Percentiles rank a stretch among this genome's conserved stretches.
phyloP scores from a whole-genome alignment of 2,888 invertebrate species.

The Dicranocentrus wangi region DNA sequence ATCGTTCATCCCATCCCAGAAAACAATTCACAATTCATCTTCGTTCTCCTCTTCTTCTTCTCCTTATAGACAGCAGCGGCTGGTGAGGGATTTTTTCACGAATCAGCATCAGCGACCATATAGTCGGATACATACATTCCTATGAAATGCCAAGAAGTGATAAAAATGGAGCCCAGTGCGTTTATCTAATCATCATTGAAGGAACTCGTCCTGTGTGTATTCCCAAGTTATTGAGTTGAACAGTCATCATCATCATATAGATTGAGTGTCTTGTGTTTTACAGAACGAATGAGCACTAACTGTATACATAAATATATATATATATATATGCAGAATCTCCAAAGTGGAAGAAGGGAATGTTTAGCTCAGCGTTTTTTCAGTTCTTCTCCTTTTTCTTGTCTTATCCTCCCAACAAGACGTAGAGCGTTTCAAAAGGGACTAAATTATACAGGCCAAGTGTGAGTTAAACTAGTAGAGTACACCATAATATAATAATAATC shows the following conservation, averaged over 20 bases:
- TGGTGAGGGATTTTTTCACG: too few species aligned
- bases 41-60: too few species aligned
- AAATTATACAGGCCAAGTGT: too few species aligned
- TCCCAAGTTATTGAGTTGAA: background rate
- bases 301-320: too few species aligned
- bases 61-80: too few species aligned
- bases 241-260: background rate
- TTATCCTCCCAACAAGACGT: too few species aligned
- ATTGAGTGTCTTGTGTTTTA: background rate
- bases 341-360: background rate
- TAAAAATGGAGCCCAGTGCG: constrained; percentile 60
- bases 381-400: background rate
- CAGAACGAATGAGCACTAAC: background rate
- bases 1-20: too few species aligned
- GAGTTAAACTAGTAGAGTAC: constrained; percentile 2
- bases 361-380: background rate
- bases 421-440: too few species aligned
- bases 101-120: constrained; percentile 16
- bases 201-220: constrained; percentile 43
- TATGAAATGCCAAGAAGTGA: constrained; percentile 45
- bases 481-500: constrained; percentile 18
- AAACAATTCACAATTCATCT: too few species aligned
- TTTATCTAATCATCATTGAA: constrained; percentile 58
- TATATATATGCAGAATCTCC: constrained; percentile 5
- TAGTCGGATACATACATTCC: constrained; percentile 17